Conservation (phyloP, 1,140 invertebrate genomes). For the Neodiprion lecontei region DNA sequence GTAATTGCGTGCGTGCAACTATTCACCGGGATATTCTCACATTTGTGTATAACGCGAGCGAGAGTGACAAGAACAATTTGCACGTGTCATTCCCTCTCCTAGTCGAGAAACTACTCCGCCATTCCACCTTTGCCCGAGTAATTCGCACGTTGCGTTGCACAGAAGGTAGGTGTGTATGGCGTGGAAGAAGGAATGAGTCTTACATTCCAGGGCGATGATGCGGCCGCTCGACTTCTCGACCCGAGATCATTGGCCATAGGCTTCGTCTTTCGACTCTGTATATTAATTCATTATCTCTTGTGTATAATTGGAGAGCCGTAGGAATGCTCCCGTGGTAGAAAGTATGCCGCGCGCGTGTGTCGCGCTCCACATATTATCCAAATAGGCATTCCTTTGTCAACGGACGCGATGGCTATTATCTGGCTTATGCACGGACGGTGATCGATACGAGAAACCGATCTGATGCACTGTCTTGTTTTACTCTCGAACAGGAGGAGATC, state of each 20-base stretch:
- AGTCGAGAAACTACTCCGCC: too few species aligned
- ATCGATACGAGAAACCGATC: not conserved
- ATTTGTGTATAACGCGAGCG: too few species aligned
- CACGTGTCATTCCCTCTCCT: too few species aligned
- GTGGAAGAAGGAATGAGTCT: too few species aligned
- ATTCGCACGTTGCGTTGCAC: too few species aligned
- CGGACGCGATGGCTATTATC: not conserved
- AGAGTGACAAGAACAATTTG: too few species aligned
- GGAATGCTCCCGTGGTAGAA: not conserved
- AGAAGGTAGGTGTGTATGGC: too few species aligned
- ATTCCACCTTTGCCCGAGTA: too few species aligned
- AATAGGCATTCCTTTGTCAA: not conserved
- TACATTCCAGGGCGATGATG: too few species aligned
- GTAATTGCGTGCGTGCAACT: too few species aligned
- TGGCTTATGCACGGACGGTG: not conserved
- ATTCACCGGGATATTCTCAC: too few species aligned
- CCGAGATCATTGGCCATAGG: not conserved
- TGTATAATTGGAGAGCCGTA: not conserved
- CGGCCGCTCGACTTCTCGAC: too few species aligned
- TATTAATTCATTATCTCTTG: not conserved
- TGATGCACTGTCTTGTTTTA: not conserved
- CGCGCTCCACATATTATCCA: not conserved
- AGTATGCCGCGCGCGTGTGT: not conserved
- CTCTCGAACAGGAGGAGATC: constrained; percentile 49
- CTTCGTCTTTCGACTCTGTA: not conserved